Conservation (phyloP, 2,797 vertebrate species). For the Sorex maritimensis region DNA sequence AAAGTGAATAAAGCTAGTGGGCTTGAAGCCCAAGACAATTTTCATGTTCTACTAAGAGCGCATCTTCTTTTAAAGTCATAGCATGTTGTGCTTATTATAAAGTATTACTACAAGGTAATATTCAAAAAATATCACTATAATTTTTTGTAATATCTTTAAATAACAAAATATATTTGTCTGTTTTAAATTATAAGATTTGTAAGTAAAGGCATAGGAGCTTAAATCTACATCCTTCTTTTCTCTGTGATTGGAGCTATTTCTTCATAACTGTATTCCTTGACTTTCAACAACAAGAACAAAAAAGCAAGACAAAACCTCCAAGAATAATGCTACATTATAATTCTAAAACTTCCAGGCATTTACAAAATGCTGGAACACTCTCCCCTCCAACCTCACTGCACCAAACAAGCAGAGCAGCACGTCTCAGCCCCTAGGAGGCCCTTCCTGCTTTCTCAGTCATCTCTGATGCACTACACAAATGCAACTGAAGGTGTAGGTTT, state of each 20-base stretch:
- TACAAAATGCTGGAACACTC: background rate
- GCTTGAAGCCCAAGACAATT: background rate
- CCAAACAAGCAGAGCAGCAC: background rate
- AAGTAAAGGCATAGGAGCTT: background rate
- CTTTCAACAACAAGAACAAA: background rate
- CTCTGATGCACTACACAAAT: background rate
- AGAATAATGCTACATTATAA: conserved; percentile 35
- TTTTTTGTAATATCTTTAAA: no score
- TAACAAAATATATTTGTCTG: no score
- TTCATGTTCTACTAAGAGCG: background rate
- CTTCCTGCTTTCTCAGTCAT: background rate
- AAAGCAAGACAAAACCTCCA: background rate
- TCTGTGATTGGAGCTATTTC: background rate
- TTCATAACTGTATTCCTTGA: background rate
- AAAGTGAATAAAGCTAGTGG: background rate
- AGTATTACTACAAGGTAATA: no score
- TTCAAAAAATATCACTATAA: no score
- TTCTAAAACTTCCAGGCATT: conserved; percentile 11
- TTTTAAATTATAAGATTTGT: no score
- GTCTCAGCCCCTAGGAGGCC: background rate
- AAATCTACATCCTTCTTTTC: background rate
- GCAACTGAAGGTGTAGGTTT: conserved; percentile 60
- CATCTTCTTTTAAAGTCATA: no score
- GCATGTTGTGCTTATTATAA: no score
- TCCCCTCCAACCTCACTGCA: background rate